Evolutionary conservation across 2,797 vertebrate genomes (phyloP), one percentile per base, ranked within the genome.

Genomic region (Tauraco hartlaubi): DNA sequence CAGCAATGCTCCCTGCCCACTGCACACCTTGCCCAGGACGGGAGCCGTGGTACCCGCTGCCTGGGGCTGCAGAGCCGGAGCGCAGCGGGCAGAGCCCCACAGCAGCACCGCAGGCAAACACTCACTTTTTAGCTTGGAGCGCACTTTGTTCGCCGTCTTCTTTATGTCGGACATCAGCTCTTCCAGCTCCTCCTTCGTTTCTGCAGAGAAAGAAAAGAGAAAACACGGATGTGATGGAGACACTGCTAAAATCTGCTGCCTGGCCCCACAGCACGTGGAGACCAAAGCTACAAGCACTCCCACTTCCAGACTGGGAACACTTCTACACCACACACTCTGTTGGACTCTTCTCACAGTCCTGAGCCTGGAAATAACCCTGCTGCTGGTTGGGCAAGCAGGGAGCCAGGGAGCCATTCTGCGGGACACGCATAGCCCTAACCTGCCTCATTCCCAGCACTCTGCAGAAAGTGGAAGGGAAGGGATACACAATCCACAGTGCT

Each of bases 71-170:
- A 54, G 49, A 52, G 35, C 46, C 35, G 33, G 31, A 52, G 15
- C 4, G 16, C 79, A 28, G 56, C 3, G 7, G 61, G 55, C 62
- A 43, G 14, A 80, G 49, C 51, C 43, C 41, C n/a, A 1, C 13
- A 66, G 59, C 61, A 79, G 46, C 62, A 16, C 1, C 5, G 0
- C 66, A 26, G 44, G 48, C 23, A 22, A 46, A 84, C 55, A 99
- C 99, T 99, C 96, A 99, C 99, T 99, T 98, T 99, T 99, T 98
- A 99, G 98, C 95, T 99, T 99, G 97, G 99, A 99, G 97, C 99
- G 99, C 62, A 99, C 98, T 99, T 99, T 99, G 98, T 99, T 99
- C 17, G 99, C 99, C 4, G 99, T 98, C 97, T 99, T 99, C 98
- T 99, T 99, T 83, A 99, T 99, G 97, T 99, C 99, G 1, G 98